phyloP scores from a whole-genome alignment of 2,888 invertebrate genomes.

The Temnothorax unifasciatus region DNA sequence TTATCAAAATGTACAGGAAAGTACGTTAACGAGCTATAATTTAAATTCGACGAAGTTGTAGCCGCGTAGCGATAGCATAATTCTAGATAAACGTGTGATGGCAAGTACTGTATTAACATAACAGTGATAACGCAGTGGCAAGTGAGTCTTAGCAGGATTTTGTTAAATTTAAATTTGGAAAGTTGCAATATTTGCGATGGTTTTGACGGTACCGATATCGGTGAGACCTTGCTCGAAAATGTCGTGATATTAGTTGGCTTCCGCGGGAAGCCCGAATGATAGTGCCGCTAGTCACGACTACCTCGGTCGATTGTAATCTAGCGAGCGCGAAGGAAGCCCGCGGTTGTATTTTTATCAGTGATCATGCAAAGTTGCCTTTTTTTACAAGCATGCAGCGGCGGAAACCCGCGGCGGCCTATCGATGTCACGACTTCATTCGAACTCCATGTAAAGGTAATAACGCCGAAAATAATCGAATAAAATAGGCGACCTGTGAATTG shows the following conservation, averaged over 20 bases:
- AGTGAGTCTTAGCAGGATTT: neutral
- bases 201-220: conserved; percentile 10
- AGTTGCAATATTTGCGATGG: conserved; percentile 12
- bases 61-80: neutral
- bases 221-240: conserved; percentile 83
- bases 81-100: neutral
- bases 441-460: conserved; percentile 11
- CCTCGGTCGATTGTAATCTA: conserved; percentile 69
- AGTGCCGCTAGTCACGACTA: conserved; percentile 79
- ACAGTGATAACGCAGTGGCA: conserved; percentile 14
- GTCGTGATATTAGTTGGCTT: conserved; percentile 78
- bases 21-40: conserved; percentile 21
- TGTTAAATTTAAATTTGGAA: conserved; percentile 48
- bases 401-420: conserved; percentile 11
- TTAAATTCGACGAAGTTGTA: conserved; percentile 38
- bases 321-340: conserved; percentile 51
- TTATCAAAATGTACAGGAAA: conserved; percentile 27
- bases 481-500: conserved; percentile 16
- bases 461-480: conserved; percentile 17
- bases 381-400: conserved; percentile 9
- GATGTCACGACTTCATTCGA: conserved; percentile 15
- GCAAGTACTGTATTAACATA: conserved; percentile 2
- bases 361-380: conserved; percentile 51
- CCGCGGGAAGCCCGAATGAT: conserved; percentile 78
- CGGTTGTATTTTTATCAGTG: conserved; percentile 59